Evolutionary conservation across 2,113 vertebrate species (phyloP), one percentile per base, ranked within the genome.

Genomic region (Lepus timidus): DNA sequence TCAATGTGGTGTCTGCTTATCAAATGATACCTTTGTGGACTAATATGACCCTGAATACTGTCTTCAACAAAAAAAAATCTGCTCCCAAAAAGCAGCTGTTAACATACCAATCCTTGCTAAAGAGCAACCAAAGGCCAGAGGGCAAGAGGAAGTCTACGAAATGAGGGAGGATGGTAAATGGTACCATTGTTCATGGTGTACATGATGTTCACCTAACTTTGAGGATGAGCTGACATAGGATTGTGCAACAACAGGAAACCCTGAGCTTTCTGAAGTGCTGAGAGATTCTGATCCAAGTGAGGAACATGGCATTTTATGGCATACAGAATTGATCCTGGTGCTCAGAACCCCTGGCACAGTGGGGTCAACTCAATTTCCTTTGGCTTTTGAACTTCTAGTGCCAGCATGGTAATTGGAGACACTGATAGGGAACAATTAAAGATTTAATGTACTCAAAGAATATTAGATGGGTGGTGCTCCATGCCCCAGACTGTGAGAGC

Each of bases 21-120:
- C 19, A 33, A 25, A 14, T 19, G 33, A 67, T 9, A 49, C 25
- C 13, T 93, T 82, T 82, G 81, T 31, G 58, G 31, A n/a, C 11
- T 74, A 55, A 68, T 9, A 19, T 12, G 61, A 76, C 52, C 14
- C 33, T 87, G 4, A 39, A 10, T n/a, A 70, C 6, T 75, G 39
- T 86, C 55, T 67, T 65, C 51, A 90, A 71, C 49, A 85, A 92
- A 92, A 82, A 55, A 62, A 79, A 73, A 65, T 70, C 78, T 73
- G 8, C 19, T 67, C 20, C 20, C 12, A 19, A 85, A 85, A 36
- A 11, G 33, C 16, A 39, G 52, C n/a, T 65, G 9, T 61, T 81
- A 52, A 68, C 73, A 33, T 27, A 68, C 16, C 17, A 25, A 16
- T 39, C 68, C 78, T 65, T 8, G 33, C 29, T 3, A 27, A 76